phyloP scores from a whole-genome alignment of 2,113 vertebrate genomes.

The Oryzias javanicus region DNA sequence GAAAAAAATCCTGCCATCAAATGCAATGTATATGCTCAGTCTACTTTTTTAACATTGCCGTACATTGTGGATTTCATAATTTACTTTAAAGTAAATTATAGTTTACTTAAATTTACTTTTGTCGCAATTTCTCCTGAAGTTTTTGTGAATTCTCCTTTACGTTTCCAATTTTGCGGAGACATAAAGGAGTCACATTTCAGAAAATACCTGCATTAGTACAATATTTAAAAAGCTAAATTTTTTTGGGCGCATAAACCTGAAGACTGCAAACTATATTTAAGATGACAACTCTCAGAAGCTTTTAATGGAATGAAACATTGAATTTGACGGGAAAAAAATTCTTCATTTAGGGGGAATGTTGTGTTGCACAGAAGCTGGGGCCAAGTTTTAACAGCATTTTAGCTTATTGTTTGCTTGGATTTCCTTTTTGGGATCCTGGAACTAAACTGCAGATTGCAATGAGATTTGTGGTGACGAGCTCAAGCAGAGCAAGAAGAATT shows the following conservation, averaged over 20 bases:
- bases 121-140: too few relatives aligned
- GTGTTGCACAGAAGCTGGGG: constrained; percentile 8
- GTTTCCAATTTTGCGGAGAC: too few relatives aligned
- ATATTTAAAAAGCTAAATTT: neutral
- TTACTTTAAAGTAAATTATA: too few relatives aligned
- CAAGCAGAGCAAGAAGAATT: neutral
- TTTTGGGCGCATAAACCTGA: constrained; percentile 2
- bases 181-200: neutral
- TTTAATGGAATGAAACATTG: constrained; percentile 1
- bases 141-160: too few relatives aligned
- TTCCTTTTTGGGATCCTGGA: constrained; percentile 7
- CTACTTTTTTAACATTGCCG: too few relatives aligned
- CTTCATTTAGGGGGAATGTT: neutral
- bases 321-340: neutral
- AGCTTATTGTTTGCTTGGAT: constrained; percentile 2
- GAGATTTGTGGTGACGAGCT: constrained; percentile 8
- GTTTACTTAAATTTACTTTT: too few relatives aligned
- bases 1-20: too few relatives aligned
- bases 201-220: neutral
- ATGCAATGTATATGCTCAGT: too few relatives aligned
- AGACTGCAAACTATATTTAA: constrained; percentile 21
- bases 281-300: constrained; percentile 22
- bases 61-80: too few relatives aligned
- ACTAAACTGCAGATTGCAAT: constrained; percentile 7
- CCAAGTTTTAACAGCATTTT: neutral